Conservation (phyloP, 2,797 vertebrate species). For the Chelon labrosus region DNA sequence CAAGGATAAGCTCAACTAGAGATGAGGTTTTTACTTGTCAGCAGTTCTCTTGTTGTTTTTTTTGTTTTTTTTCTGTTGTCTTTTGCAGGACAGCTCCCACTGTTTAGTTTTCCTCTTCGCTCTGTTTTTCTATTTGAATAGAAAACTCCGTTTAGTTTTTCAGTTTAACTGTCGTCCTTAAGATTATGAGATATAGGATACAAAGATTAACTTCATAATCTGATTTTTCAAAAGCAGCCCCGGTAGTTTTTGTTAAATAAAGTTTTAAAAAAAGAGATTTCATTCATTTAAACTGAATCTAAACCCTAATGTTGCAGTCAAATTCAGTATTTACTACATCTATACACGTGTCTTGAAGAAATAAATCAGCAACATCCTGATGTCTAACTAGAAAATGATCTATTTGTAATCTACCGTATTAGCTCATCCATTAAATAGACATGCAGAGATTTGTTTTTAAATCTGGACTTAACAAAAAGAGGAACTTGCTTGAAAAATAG, state of each 20-base stretch:
- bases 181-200: slow-evolving; percentile 27
- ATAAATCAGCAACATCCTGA: background rate
- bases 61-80: slow-evolving; percentile 28
- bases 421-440: background rate
- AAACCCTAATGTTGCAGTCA: background rate
- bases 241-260: slow-evolving; percentile 34
- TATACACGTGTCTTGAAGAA: slow-evolving; percentile 2
- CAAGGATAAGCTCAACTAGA: slow-evolving; percentile 55
- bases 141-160: slow-evolving; percentile 40
- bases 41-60: slow-evolving; percentile 39
- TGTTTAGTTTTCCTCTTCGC: slow-evolving; percentile 49
- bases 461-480: background rate
- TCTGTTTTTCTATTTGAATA: slow-evolving; percentile 35
- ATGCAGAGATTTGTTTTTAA: background rate
- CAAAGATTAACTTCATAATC: slow-evolving; percentile 39
- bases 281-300: slow-evolving; percentile 24
- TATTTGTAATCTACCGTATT: slow-evolving; percentile 7
- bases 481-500: slow-evolving; percentile 14
- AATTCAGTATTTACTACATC: slow-evolving; percentile 29
- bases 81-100: slow-evolving; percentile 28
- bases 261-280: slow-evolving; percentile 4
- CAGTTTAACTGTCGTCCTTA: slow-evolving; percentile 18
- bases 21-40: slow-evolving; percentile 65
- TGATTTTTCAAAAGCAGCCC: slow-evolving; percentile 46
- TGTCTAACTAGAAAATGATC: background rate